Base-by-base conservation (phyloP, 1,140 invertebrate genomes). In the Gonioctena quinquepunctata region DNA sequence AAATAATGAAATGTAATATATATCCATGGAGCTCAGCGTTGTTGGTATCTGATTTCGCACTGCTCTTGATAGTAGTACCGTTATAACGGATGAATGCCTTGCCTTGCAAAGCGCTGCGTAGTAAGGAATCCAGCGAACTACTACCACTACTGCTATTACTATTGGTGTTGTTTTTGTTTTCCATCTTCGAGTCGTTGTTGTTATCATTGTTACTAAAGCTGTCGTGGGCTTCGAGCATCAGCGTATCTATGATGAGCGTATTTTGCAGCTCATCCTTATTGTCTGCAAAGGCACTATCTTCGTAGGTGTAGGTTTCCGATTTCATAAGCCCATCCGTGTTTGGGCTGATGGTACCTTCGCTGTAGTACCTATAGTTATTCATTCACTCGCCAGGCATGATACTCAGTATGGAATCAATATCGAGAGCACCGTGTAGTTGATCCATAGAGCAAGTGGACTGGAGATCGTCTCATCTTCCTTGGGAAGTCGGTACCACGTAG, bases 21-120 rank as follows among this genome's bases (percentile, higher is more conserved):
- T n/a, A n/a, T n/a, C n/a, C n/a, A n/a, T n/a, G n/a, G n/a, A 87
- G 81, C 62, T 86, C 85, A 1, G 81, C 81, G 28, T 86, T 85
- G 23, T 71, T 79, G 57, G 85, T 86, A 16, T 81, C 75, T 16
- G 82, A 72, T 27, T 83, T 84, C 63, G 71, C 69, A 13, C 13
- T 19, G 13, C 18, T 33, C 57, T 78, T 63, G 19, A 71, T 74
- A 7, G 74, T 72, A 8, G 75, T 72, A 42, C 79, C 81, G 82
- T 83, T 89, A 84, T 89, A 90, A 80, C 84, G 84, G 68, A 87
- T 83, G 73, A 84, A 88, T 63, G 80, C 86, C 85, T 86, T 89
- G 1, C 93, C 93, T 80, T 94, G 92, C 21, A 95, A 85, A 11
- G 93, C 93, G 80, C 90, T 94, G 71, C 93, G 84, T 68, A 95